These are phyloP conservation scores for Falco punctatus DNA, from an alignment of 2,113 vertebrate genomes.

Conservation along the genomic window DNA sequence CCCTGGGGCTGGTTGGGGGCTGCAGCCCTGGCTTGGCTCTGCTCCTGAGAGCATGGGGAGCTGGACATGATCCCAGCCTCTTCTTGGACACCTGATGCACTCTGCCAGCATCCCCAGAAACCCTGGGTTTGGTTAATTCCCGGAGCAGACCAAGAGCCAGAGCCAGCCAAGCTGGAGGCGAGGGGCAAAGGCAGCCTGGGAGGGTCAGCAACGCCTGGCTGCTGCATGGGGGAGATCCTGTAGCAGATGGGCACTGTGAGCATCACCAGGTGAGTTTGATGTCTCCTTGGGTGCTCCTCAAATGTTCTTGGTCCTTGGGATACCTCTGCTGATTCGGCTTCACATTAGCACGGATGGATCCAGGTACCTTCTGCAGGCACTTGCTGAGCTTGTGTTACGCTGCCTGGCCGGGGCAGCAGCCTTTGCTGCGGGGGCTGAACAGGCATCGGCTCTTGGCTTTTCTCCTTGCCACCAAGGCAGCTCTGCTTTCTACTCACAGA, in stretches of 20 bases:
- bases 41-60: not conserved
- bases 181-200: not conserved
- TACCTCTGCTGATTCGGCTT: not conserved
- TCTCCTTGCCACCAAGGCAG: not conserved
- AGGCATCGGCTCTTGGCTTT: not conserved
- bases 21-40: not conserved
- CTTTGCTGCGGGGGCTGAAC: not conserved
- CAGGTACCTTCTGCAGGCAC: not conserved
- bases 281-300: not conserved
- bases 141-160: not conserved
- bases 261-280: not conserved
- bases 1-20: not conserved
- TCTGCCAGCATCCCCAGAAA: not conserved
- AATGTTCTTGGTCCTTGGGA: not conserved
- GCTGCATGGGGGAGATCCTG: accelerated
- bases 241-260: not conserved
- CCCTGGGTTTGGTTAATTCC: not conserved
- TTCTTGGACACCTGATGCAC: not conserved
- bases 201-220: accelerated
- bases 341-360: not conserved
- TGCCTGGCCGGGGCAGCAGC: not conserved
- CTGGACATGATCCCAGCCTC: not conserved
- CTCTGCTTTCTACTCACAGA: not conserved
- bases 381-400: not conserved
- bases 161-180: accelerated